Base-by-base conservation (phyloP, 2,113 vertebrate species). In the Dolichallabes microphthalmus region DNA sequence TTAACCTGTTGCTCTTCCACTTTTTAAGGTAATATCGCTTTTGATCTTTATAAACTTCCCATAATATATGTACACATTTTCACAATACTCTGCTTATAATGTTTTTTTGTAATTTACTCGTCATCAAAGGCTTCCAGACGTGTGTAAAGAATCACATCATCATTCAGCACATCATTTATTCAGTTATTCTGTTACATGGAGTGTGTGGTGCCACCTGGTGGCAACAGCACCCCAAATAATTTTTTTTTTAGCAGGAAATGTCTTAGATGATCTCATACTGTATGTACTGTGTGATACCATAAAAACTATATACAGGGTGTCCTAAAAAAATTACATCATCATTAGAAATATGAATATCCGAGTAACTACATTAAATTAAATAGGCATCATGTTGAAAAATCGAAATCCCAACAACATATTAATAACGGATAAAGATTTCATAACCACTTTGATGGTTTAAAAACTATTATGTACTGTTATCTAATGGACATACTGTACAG, bases 131-230 rank as follows among this genome's bases (percentile, higher is more conserved):
- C 50, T 52, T 52, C 22, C 12, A n/a, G 13, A 12, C 5, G 27
- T 75, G 3, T n/a, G n/a, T 75, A n/a, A 74, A n/a, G 12, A 52
- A 52, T 75, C 22, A 2, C 25, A 3, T 0, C 39, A 25, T 30
- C 39, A 64, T 53, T 82, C 39, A 82, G 17, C 2, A 19, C 15
- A 17, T 30, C 61, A 12, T 81, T 50, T 50, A 52, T 64, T n/a
- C 0, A n/a, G 13, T 35, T 58, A 9, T 17, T 83, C 11, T 53
- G 55, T 66, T 78, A n/a, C n/a, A 61, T 10, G 69, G 11, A 39
- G 45, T 35, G 3, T 85, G 55, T 55, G 74, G 63, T 85, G 88
- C 85, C 88, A 52, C 58, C 85, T 87, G 32, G 82, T 88, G 85
- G 82, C 63, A 52, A 73, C 66, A 68, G 3, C 30, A 20, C 12